Evolutionary conservation across 2,113 vertebrate genomes (phyloP).

Genomic region (Sylvietta virens): DNA sequence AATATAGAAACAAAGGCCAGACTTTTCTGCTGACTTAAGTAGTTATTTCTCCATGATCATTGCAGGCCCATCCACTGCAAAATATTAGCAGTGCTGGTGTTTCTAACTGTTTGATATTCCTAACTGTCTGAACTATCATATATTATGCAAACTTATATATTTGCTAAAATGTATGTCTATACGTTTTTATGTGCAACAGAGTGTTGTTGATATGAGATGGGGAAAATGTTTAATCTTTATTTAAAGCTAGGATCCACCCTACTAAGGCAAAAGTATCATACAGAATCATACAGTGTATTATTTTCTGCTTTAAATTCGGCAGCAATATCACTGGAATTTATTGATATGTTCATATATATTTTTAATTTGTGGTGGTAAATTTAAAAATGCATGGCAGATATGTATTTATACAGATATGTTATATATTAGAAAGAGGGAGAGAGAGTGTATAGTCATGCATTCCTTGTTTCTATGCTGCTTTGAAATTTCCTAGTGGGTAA

Average conservation of each 20-base stretch:
- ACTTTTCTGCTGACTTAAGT: neutral
- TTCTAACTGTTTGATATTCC: neutral
- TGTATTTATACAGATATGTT: neutral
- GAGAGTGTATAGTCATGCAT: neutral
- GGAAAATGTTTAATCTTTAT: neutral
- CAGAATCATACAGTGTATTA: neutral
- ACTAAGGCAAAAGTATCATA: neutral
- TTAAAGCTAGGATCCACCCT: neutral
- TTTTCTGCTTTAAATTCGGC: neutral
- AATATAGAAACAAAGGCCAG: neutral
- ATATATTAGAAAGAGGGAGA: neutral
- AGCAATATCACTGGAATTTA: neutral
- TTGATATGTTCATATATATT: neutral
- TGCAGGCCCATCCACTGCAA: neutral
- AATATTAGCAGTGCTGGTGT: neutral
- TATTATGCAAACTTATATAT: neutral
- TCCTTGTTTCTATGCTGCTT: neutral
- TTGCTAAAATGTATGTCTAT: neutral
- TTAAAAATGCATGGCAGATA: neutral
- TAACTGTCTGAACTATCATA: neutral
- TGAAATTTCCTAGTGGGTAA: neutral
- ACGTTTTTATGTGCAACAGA: neutral
- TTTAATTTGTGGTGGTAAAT: neutral
- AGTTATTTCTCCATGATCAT: neutral
- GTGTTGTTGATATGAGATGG: neutral